phyloP scores from a whole-genome alignment of 2,113 vertebrate genomes.

The Anseranas semipalmata region DNA sequence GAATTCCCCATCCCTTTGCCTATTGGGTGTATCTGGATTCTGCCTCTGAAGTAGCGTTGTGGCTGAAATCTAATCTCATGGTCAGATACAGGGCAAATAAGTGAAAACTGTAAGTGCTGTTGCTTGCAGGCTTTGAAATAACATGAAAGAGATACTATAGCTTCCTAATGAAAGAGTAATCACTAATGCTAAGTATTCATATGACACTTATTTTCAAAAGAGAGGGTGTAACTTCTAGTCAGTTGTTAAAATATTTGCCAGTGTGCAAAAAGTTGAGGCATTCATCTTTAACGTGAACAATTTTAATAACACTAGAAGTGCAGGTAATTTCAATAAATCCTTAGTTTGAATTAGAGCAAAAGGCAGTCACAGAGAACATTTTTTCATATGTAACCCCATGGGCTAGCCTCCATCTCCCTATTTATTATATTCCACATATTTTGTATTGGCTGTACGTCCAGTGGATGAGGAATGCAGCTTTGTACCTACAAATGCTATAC shows the following conservation, averaged over 20 bases:
- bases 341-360: not conserved
- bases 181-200: not conserved
- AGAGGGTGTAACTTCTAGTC: not conserved
- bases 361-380: not conserved
- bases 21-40: not conserved
- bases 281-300: not conserved
- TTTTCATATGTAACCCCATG: not conserved
- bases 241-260: not conserved
- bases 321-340: not conserved
- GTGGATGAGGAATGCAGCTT: not conserved
- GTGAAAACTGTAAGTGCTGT: not conserved
- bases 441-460: not conserved
- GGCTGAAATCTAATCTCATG: not conserved
- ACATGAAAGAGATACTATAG: not conserved
- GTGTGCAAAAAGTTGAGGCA: not conserved
- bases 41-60: not conserved
- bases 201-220: not conserved
- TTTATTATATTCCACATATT: not conserved
- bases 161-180: not conserved
- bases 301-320: not conserved
- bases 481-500: not conserved
- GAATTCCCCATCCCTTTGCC: slow-evolving; percentile 5
- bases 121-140: not conserved
- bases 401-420: not conserved
- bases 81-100: not conserved